Conservation (phyloP, 1,140 invertebrate species). For the Drosophila burlai region DNA sequence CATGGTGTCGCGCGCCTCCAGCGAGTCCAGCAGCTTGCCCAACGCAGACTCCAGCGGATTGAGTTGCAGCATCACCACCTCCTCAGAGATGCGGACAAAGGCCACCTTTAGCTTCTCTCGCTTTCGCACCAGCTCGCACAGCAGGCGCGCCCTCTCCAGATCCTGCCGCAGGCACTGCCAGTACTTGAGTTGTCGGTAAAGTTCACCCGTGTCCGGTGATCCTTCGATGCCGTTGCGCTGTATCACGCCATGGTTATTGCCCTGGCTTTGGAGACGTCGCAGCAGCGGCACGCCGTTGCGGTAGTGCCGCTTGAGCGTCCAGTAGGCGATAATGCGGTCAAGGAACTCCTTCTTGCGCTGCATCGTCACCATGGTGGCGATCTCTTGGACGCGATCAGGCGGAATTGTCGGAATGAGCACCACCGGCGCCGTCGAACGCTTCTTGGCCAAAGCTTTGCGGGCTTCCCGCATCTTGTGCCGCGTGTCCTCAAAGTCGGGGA, state of each 20-base stretch:
- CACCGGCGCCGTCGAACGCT: conserved; percentile 94
- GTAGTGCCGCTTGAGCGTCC: conserved; percentile 98
- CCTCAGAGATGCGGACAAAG: conserved; percentile 92
- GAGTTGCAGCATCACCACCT: conserved; percentile 92
- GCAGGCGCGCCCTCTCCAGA: conserved; percentile 95
- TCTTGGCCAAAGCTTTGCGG: conserved; percentile 90
- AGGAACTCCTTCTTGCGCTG: conserved; percentile 94
- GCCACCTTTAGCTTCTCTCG: conserved; percentile 97
- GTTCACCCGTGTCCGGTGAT: conserved; percentile 88
- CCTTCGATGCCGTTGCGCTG: conserved; percentile 85
- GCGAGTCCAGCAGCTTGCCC: conserved; percentile 90
- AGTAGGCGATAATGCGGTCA: conserved; percentile 95
- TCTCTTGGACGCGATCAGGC: conserved; percentile 94
- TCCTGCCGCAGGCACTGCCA: conserved; percentile 98
- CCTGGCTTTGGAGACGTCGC: conserved; percentile 92
- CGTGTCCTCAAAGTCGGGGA: conserved; percentile 80
- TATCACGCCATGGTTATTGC: conserved; percentile 86
- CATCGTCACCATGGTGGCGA: conserved; percentile 90
- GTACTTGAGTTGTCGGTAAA: conserved; percentile 96
- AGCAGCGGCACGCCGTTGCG: conserved; percentile 98
- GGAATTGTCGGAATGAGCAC: conserved; percentile 98
- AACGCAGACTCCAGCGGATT: conserved; percentile 93
- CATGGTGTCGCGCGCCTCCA: conserved; percentile 92
- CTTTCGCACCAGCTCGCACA: conserved; percentile 97
- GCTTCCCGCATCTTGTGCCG: conserved; percentile 91